Percentiles rank a stretch among this genome's conserved stretches.
phyloP scores from a whole-genome alignment of 2,888 invertebrate genomes.

The Thecocarcelia acutangulata region DNA sequence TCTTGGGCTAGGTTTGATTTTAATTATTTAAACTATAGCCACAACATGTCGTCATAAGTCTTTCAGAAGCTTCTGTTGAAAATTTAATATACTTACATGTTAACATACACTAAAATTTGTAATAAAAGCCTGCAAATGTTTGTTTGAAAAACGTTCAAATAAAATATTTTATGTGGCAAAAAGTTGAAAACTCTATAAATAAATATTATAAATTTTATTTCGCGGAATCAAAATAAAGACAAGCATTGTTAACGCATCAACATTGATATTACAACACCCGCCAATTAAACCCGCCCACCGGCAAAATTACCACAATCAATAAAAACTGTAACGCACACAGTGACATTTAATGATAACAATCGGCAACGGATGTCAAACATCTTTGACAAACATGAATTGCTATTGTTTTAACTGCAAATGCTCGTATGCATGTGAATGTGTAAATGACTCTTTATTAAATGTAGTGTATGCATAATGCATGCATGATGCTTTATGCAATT shows the following conservation, averaged over 20 bases:
- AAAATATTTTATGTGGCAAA: too few species aligned
- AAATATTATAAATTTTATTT: too few species aligned
- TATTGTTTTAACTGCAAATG: slow-evolving; percentile 45
- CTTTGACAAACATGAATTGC: slow-evolving; percentile 54
- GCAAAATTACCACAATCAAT: slow-evolving; percentile 27
- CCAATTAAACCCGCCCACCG: background rate
- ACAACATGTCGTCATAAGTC: too few species aligned
- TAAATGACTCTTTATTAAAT: slow-evolving; percentile 47
- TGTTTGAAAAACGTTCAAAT: too few species aligned
- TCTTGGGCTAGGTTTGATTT: slow-evolving; percentile 44
- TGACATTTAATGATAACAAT: slow-evolving; percentile 19
- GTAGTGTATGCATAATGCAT: slow-evolving; percentile 59
- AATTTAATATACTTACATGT: too few species aligned
- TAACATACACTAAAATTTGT: too few species aligned
- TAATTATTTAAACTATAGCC: background rate
- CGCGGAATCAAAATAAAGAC: too few species aligned
- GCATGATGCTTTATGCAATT: slow-evolving; percentile 46
- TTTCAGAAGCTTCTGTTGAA: too few species aligned
- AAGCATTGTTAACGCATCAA: too few species aligned
- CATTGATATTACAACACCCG: background rate
- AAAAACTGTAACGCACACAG: slow-evolving; percentile 17
- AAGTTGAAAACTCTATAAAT: too few species aligned
- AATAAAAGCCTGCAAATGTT: too few species aligned
- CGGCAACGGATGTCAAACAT: slow-evolving; percentile 39
- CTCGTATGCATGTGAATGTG: too few species aligned